These are phyloP conservation scores for Kryptolebias marmoratus DNA, from an alignment of 2,113 vertebrate species.

Conservation along the genomic window DNA sequence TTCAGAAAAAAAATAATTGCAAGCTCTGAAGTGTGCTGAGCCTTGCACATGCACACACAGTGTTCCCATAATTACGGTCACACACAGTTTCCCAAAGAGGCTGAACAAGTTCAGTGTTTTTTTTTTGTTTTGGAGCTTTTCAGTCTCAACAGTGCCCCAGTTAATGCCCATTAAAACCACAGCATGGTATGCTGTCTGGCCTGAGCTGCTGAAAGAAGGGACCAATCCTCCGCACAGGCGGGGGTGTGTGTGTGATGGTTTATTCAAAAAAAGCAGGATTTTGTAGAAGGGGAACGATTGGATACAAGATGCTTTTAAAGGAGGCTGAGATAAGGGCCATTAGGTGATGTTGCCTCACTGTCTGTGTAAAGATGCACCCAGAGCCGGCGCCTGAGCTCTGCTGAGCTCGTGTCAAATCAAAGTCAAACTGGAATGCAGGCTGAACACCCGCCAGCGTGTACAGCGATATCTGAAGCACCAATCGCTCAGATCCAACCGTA, in stretches of 20 bases:
- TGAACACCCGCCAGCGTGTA: conserved; percentile 65
- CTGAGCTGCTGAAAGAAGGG: conserved; percentile 41
- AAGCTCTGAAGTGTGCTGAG: conserved; percentile 5
- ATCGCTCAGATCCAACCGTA: conserved; percentile 16
- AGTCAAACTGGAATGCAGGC: conserved; percentile 80
- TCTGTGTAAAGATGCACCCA: conserved; percentile 89
- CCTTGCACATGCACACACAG: conserved; percentile 1
- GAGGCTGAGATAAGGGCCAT: conserved; percentile 92
- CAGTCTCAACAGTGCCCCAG: conserved; percentile 57
- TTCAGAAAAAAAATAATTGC: neutral
- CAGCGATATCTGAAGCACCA: conserved; percentile 31
- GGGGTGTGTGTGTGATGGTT: conserved; percentile 47
- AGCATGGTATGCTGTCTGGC: conserved; percentile 51
- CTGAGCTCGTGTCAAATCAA: conserved; percentile 87
- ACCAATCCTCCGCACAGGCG: conserved; percentile 19
- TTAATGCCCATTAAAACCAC: conserved; percentile 72
- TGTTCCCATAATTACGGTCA: conserved; percentile 12
- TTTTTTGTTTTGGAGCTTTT: conserved; percentile 38
- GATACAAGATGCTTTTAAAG: conserved; percentile 93
- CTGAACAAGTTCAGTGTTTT: conserved; percentile 23
- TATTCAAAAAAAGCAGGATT: conserved; percentile 27
- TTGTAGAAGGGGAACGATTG: conserved; percentile 86
- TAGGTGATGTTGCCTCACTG: conserved; percentile 88
- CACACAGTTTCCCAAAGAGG: neutral
- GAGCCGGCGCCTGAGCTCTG: conserved; percentile 83